phyloP scores from a whole-genome alignment of 2,888 invertebrate genomes.

The Agonopterix subpropinquella region DNA sequence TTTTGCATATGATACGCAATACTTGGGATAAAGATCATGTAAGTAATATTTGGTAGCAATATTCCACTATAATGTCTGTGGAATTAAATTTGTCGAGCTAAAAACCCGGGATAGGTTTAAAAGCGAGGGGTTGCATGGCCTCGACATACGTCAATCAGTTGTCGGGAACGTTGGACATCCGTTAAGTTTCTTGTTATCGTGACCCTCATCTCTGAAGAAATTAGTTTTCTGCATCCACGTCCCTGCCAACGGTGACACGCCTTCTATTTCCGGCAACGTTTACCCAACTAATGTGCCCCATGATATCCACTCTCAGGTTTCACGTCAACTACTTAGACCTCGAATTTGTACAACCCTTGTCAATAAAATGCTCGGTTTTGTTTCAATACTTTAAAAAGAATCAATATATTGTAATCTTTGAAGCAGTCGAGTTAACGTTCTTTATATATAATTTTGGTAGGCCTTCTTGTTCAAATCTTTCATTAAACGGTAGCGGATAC shows the following conservation, averaged over 20 bases:
- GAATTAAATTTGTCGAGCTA: no score
- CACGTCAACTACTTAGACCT: conserved; percentile 1
- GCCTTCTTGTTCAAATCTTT: no score
- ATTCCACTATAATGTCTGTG: no score
- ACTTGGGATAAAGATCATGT: no score
- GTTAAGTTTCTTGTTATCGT: conserved; percentile 54
- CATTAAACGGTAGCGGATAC: no score
- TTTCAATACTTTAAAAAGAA: no score
- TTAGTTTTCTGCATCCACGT: conserved; percentile 52
- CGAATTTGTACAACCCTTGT: no score
- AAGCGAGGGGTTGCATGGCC: conserved; percentile 13
- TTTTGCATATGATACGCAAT: neutral
- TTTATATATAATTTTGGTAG: no score
- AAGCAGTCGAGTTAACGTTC: no score
- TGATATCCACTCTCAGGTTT: conserved; percentile 24
- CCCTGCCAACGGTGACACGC: conserved; percentile 37
- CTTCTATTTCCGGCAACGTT: conserved; percentile 32
- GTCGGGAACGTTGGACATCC: conserved; percentile 44
- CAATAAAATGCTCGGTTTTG: no score
- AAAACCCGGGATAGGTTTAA: neutral
- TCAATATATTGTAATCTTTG: no score
- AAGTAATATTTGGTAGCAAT: no score
- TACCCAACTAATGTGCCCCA: conserved; percentile 19
- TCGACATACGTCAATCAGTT: conserved; percentile 49
- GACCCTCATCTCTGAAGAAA: conserved; percentile 60